phyloP scores from a whole-genome alignment of 1,140 invertebrate genomes.

The Polypedilum vanderplanki region DNA sequence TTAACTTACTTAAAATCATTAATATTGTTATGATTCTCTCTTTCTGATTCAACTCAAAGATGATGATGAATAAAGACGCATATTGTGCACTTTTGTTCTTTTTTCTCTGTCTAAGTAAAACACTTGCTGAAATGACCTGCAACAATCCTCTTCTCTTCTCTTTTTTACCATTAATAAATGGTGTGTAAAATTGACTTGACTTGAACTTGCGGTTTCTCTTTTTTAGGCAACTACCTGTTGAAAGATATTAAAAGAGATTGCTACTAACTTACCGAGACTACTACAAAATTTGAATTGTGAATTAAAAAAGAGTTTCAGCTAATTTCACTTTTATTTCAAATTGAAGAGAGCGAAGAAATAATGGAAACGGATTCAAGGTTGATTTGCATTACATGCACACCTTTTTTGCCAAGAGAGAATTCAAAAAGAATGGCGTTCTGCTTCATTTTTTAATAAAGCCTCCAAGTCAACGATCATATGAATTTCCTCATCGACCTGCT shows the following conservation, averaged over 20 bases:
- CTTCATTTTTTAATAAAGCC: not conserved
- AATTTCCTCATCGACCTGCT: constrained; percentile 9
- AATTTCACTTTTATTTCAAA: constrained; percentile 8
- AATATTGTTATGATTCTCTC: not conserved
- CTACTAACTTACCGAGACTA: not conserved
- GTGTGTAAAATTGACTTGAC: constrained; percentile 21
- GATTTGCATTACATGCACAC: not conserved
- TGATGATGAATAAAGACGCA: constrained; percentile 9
- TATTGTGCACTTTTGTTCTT: not conserved
- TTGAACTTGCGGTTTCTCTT: not conserved
- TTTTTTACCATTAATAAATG: not conserved
- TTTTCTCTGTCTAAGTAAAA: not conserved
- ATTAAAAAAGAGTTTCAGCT: not conserved
- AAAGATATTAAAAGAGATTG: not conserved
- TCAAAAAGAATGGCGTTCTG: constrained; percentile 15
- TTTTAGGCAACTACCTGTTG: not conserved
- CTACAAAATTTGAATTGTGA: not conserved
- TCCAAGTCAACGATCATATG: too few species aligned
- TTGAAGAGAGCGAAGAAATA: not conserved
- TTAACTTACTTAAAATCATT: constrained; percentile 1
- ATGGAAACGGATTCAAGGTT: constrained; percentile 23
- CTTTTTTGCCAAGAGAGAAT: not conserved
- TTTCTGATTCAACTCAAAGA: not conserved
- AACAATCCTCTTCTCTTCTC: not conserved
- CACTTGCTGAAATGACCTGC: not conserved